phyloP scores from a whole-genome alignment of 64 coral and sea anemone species.

The Actinia equina region DNA sequence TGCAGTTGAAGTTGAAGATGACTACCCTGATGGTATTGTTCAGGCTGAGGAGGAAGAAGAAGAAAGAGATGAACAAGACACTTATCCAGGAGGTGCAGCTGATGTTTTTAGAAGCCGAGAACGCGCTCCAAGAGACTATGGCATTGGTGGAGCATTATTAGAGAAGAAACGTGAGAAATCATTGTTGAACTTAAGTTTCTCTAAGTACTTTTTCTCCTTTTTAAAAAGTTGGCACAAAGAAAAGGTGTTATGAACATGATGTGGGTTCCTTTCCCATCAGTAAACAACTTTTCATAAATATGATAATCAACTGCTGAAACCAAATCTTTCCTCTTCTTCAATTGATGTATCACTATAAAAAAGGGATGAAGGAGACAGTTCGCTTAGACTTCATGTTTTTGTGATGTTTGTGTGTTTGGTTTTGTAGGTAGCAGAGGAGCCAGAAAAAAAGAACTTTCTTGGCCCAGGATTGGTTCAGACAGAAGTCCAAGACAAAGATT shows the following conservation, averaged over 20 bases:
- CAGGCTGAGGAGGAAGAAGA: slow-evolving; percentile 99
- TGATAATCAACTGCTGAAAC: too few relatives aligned
- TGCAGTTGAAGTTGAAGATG: slow-evolving; percentile 95
- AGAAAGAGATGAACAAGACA: slow-evolving; percentile 54
- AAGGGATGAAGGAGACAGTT: too few relatives aligned
- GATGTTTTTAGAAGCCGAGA: slow-evolving; percentile 74
- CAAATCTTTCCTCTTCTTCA: too few relatives aligned
- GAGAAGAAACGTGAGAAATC: slow-evolving; percentile 70
- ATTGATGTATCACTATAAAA: too few relatives aligned
- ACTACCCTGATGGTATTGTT: slow-evolving; percentile 88
- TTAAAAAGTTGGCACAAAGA: too few relatives aligned
- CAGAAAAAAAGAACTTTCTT: slow-evolving; percentile 46
- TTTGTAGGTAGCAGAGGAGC: slow-evolving; percentile 61
- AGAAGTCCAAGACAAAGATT: slow-evolving; percentile 54
- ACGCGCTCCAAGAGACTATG: slow-evolving; percentile 33
- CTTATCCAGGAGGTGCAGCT: slow-evolving; percentile 61
- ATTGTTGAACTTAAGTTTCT: slow-evolving; percentile 7
- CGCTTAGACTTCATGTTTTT: background rate
- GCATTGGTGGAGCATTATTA: background rate
- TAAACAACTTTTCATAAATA: too few relatives aligned
- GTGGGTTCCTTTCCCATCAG: too few relatives aligned
- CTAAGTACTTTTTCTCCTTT: too few relatives aligned
- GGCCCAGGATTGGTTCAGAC: slow-evolving; percentile 81
- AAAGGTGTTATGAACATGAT: too few relatives aligned
- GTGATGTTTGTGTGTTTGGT: background rate